phyloP scores from a whole-genome alignment of 2,888 invertebrate genomes.

The Eupithecia vulgata region DNA sequence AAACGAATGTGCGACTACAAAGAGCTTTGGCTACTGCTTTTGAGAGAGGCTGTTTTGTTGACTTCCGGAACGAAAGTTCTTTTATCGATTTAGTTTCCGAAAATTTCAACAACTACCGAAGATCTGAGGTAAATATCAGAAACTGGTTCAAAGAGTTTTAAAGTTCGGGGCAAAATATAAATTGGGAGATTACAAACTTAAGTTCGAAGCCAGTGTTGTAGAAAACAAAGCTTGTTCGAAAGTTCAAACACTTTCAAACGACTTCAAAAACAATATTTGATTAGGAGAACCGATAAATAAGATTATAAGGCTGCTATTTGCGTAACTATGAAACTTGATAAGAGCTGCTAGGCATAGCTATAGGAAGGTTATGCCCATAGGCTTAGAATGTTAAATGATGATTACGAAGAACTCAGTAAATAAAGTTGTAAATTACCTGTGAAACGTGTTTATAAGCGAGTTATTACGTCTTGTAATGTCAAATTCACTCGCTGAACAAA shows the following conservation, averaged over 20 bases:
- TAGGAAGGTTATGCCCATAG: background rate
- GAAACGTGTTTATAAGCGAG: too few relatives aligned
- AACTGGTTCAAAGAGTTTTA: constrained; percentile 4
- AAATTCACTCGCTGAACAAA: too few relatives aligned
- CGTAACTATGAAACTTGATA: background rate
- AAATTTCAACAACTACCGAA: background rate
- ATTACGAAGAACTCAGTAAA: too few relatives aligned
- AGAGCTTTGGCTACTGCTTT: constrained; percentile 1
- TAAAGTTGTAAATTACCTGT: too few relatives aligned
- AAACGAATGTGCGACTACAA: background rate
- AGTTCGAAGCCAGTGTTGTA: background rate
- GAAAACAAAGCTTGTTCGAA: background rate
- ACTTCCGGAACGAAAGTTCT: background rate
- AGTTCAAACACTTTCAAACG: background rate
- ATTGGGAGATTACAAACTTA: background rate
- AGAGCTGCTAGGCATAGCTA: background rate
- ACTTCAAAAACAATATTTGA: background rate
- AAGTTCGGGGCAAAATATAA: constrained; percentile 2
- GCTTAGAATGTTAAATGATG: too few relatives aligned
- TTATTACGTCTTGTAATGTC: too few relatives aligned
- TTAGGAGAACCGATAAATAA: constrained; percentile 3
- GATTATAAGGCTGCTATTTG: background rate
- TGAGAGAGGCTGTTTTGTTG: background rate
- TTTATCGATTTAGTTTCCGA: background rate
- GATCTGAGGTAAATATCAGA: background rate